Base-by-base conservation (phyloP, 2,797 vertebrate species). In the Danionella dracula region DNA sequence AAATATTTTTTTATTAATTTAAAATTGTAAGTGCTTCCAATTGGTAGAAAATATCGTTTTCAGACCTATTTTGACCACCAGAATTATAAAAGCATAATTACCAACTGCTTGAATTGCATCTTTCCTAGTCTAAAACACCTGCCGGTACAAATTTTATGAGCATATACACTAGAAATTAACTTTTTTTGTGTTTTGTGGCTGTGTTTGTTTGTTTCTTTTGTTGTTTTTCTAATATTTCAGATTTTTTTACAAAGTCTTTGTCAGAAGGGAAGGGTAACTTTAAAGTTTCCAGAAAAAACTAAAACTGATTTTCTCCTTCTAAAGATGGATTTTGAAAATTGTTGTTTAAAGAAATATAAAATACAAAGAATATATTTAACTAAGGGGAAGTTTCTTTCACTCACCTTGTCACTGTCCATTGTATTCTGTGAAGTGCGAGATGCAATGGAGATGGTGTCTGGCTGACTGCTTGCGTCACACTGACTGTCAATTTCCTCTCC, bases 361-460 rank as follows among this genome's bases (percentile, higher is more conserved):
- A 93, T 91, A 93, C 89, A 90, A 90, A 95, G 93, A 95, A 93
- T 94, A 95, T 97, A 94, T 98, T 95, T 96, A n/a, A n/a, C n/a
- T n/a, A n/a, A n/a, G n/a, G n/a, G n/a, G n/a, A n/a, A 27, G 34
- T 54, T 54, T 12, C 42, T 54, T 48, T 23, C 49, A 38, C 85
- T 83, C 72, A 93, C 92, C 90, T 93, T 93, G 63, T 93, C 92
- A 0, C 92, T 93, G 78, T 93, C 92, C 75, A 93, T 81, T 0
- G 92, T 93, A 73, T 93, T 93, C 81, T 93, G 92, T 9, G 92
- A 93, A 0, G 92, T 93, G 73, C 92, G 85, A 8, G 92, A 93
- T 11, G 92, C 91, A 21, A 93, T 92, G 8, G 92, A 93, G 68
- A 93, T 91, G 0, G 92, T 93, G 68, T 93, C 92, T 4, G 90